Evolutionary conservation across 2,113 vertebrate species (phyloP).

Genomic region (Glaucomys volans): DNA sequence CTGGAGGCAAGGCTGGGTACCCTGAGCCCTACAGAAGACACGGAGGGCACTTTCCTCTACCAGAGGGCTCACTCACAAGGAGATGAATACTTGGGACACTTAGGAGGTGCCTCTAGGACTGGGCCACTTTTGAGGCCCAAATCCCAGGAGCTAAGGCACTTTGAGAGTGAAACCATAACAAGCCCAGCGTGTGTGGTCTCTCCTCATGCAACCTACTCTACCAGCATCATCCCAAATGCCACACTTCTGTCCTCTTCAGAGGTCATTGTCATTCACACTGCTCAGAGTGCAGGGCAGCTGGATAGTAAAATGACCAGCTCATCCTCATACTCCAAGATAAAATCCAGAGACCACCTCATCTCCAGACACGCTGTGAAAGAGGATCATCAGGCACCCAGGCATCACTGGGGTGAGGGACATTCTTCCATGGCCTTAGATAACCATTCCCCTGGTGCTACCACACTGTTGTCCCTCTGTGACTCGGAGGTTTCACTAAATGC

Average conservation of each 20-base stretch:
- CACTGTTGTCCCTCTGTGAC: conserved; percentile 85
- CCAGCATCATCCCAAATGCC: conserved; percentile 94
- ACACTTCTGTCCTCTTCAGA: conserved; percentile 92
- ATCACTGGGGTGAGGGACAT: conserved; percentile 85
- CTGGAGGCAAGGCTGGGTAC: conserved; percentile 89
- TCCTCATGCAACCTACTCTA: conserved; percentile 93
- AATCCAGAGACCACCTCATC: conserved; percentile 81
- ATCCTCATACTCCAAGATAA: conserved; percentile 78
- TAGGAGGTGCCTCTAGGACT: conserved; percentile 85
- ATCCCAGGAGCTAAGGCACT: conserved; percentile 92
- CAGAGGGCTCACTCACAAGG: conserved; percentile 89
- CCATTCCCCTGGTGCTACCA: conserved; percentile 78
- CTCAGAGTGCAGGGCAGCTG: conserved; percentile 82
- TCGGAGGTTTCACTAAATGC: conserved; percentile 84
- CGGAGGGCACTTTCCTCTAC: conserved; percentile 81
- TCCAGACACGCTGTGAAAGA: conserved; percentile 75
- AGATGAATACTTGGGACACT: conserved; percentile 88
- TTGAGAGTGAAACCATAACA: conserved; percentile 83
- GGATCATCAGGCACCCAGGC: conserved; percentile 79
- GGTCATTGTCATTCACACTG: conserved; percentile 90
- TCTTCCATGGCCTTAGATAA: conserved; percentile 77
- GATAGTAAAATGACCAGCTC: conserved; percentile 82
- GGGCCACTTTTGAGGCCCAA: conserved; percentile 88
- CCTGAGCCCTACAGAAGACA: conserved; percentile 86
- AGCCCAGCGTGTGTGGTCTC: conserved; percentile 92